These are phyloP conservation scores for Coregonus ussuriensis DNA, from an alignment of 2,797 vertebrate genomes.

Conservation along the genomic window DNA sequence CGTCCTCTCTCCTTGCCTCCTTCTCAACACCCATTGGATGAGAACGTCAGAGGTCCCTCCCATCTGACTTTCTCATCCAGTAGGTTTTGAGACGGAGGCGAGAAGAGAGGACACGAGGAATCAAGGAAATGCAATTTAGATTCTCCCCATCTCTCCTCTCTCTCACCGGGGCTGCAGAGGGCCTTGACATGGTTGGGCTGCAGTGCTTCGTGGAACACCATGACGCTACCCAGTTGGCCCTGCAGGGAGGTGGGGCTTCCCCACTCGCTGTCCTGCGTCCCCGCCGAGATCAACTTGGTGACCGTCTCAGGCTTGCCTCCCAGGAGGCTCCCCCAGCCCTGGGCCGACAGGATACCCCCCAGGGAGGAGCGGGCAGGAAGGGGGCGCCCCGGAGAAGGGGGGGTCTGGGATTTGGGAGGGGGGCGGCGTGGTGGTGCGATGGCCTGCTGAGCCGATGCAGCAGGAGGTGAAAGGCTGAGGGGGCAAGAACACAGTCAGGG, in stretches of 20 bases:
- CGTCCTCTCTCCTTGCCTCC: too few species aligned
- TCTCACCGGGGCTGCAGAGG: slow-evolving; percentile 87
- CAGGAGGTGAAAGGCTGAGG: slow-evolving; percentile 91
- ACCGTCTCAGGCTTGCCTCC: slow-evolving; percentile 85
- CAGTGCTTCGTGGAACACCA: slow-evolving; percentile 89
- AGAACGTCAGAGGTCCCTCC: too few species aligned
- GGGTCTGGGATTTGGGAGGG: slow-evolving; percentile 96
- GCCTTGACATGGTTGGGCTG: slow-evolving; percentile 87
- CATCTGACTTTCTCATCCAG: too few species aligned
- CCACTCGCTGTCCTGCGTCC: slow-evolving; percentile 98
- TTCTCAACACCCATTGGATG: too few species aligned
- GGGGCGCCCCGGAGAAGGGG: slow-evolving; percentile 81
- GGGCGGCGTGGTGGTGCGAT: slow-evolving; percentile 94
- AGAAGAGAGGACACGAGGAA: too few species aligned
- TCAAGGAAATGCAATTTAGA: too few species aligned
- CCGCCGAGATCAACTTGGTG: slow-evolving; percentile 94
- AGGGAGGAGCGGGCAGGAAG: slow-evolving; percentile 86
- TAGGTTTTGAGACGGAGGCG: too few species aligned
- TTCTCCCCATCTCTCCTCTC: slow-evolving; percentile 15
- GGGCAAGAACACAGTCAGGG: background rate
- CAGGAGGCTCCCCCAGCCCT: slow-evolving; percentile 83
- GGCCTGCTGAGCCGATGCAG: slow-evolving; percentile 96
- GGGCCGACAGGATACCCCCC: slow-evolving; percentile 85
- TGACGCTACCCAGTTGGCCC: slow-evolving; percentile 91
- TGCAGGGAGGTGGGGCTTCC: slow-evolving; percentile 95